Conservation (phyloP, 1,140 invertebrate genomes). For the Leptinotarsa defecta region DNA sequence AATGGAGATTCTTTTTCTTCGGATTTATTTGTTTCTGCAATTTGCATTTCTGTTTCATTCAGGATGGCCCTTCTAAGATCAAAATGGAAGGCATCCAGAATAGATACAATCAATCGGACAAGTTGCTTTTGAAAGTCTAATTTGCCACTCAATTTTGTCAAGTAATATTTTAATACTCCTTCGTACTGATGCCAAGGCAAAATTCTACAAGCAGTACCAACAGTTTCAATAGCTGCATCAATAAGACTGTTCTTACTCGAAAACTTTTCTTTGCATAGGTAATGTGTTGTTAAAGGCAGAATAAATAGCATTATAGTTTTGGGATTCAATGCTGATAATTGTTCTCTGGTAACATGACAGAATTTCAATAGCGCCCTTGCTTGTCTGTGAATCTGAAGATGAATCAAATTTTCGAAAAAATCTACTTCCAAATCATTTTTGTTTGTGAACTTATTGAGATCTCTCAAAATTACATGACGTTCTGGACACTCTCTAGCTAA, state of each 20-base stretch:
- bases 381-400: constrained; percentile 83
- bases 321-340: constrained; percentile 64
- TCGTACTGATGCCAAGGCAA: constrained; percentile 89
- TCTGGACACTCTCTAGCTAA: constrained; percentile 73
- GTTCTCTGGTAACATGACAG: constrained; percentile 63
- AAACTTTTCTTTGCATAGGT: constrained; percentile 79
- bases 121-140: constrained; percentile 81
- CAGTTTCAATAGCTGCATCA: constrained; percentile 79
- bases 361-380: constrained; percentile 78
- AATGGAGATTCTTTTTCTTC: constrained; percentile 24
- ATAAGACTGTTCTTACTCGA: constrained; percentile 77
- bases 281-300: constrained; percentile 79
- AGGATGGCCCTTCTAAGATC: constrained; percentile 73
- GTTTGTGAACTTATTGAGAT: constrained; percentile 73
- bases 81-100: constrained; percentile 93
- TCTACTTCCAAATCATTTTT: constrained; percentile 83
- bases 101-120: constrained; percentile 77
- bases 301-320: constrained; percentile 82
- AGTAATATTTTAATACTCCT: constrained; percentile 77
- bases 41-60: constrained; percentile 40
- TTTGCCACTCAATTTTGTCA: constrained; percentile 72
- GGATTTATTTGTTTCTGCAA: constrained; percentile 42
- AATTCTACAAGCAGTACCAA: constrained; percentile 74
- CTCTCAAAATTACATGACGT: constrained; percentile 72
- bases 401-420: constrained; percentile 92